These are phyloP conservation scores for Actias luna DNA, from an alignment of 2,888 invertebrate species.

Conservation along the genomic window DNA sequence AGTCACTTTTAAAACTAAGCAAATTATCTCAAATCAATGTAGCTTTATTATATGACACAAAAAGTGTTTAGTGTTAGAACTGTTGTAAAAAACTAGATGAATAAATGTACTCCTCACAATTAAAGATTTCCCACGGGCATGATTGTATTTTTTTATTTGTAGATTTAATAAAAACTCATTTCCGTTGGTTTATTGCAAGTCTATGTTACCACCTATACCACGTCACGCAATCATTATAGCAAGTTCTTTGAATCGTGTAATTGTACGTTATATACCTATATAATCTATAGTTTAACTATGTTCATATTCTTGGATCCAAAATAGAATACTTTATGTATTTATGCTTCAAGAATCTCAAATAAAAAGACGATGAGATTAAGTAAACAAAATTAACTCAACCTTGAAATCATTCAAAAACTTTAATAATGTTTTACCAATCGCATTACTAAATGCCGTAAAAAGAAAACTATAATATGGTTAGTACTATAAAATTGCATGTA, in stretches of 20 bases:
- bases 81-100: background rate
- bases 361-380: background rate
- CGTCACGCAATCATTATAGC: slow-evolving; percentile 25
- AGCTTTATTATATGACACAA: background rate
- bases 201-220: slow-evolving; percentile 24
- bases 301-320: background rate
- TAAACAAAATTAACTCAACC: too few species aligned
- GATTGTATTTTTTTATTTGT: slow-evolving; percentile 39
- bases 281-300: background rate
- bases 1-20: background rate
- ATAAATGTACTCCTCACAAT: slow-evolving; percentile 8
- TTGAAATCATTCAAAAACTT: too few species aligned
- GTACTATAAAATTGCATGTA: too few species aligned
- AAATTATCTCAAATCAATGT: background rate
- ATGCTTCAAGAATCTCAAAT: background rate
- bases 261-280: background rate
- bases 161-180: slow-evolving; percentile 36
- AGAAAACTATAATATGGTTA: background rate
- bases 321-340: too few species aligned
- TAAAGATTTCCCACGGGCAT: slow-evolving; percentile 41
- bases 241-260: slow-evolving; percentile 1
- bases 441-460: background rate
- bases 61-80: background rate
- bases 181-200: slow-evolving; percentile 37
- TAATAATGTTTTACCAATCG: background rate